These are phyloP conservation scores for Potamilus streckersoni DNA, from an alignment of 1,140 invertebrate genomes.

Conservation along the genomic window DNA sequence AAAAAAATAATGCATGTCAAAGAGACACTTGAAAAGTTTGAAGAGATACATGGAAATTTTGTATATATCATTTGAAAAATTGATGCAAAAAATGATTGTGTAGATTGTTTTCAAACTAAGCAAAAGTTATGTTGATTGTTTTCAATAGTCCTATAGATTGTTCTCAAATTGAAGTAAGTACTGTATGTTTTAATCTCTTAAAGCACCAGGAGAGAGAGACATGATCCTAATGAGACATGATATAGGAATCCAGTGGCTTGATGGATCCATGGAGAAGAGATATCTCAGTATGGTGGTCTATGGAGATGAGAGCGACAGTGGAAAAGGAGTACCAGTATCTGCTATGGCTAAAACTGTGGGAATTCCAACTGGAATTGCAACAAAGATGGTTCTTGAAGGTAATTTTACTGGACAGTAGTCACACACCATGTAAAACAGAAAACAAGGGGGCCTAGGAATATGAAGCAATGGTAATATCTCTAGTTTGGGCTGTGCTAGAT, in stretches of 20 bases:
- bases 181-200: slow-evolving; percentile 3
- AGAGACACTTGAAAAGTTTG: too few species aligned
- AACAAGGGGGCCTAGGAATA: background rate
- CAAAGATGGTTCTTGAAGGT: slow-evolving; percentile 98
- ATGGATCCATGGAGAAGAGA: slow-evolving; percentile 83
- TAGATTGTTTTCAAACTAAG: too few species aligned
- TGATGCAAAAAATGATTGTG: too few species aligned
- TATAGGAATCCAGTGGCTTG: slow-evolving; percentile 90
- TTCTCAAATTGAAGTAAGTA: too few species aligned
- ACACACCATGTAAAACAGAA: background rate
- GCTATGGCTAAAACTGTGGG: slow-evolving; percentile 99
- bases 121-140: too few species aligned
- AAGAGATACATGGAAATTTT: too few species aligned
- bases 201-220: slow-evolving; percentile 88
- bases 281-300: slow-evolving; percentile 95
- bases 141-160: too few species aligned
- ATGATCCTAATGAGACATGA: slow-evolving; percentile 95
- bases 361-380: slow-evolving; percentile 94
- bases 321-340: slow-evolving; percentile 75
- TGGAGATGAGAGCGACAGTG: slow-evolving; percentile 82
- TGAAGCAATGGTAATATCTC: slow-evolving; percentile 1
- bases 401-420: slow-evolving; percentile 41
- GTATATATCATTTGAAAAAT: too few species aligned
- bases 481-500: background rate
- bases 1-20: too few species aligned